Base-by-base conservation (phyloP, 2,888 invertebrate genomes). In the Galerucella calmariensis region DNA sequence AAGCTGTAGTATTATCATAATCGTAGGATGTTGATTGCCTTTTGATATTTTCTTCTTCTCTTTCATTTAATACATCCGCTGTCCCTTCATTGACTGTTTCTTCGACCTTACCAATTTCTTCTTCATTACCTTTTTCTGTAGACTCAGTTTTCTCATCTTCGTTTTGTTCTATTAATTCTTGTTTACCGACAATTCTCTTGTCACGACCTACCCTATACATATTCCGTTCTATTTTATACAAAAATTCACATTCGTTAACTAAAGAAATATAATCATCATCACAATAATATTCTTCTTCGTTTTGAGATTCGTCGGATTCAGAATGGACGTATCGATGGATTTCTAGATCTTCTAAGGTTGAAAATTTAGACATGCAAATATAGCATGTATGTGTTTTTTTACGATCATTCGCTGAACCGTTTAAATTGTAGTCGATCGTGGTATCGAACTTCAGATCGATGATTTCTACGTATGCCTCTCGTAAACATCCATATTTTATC, bases 341-440 rank as follows among this genome's bases (percentile, higher is more conserved):
- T 46, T 62, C 27, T 35, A 74, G 70, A 67, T 74, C 70, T 46
- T 56, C 56, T 9, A 74, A 27, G 1, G 56, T 16, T 20, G 59
- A 59, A 67, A 74, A 74, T 67, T 70, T 74, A 12, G n/a, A 44
- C 74, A 70, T 67, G 35, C 74, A 74, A n/a, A 66, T 63, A 14
- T 74, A 74, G 62, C 74, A 74, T 16, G 51, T 74, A 12, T 69
- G 59, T 0, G 46, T 74, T 62, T 70, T 74, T 20, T 59, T 70
- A 10, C 69, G 74, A 41, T 62, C 51, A 2, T 51, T 41, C n/a
- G 27, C 56, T 14, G 27, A 66, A 14, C 24, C n/a, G 4, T 14
- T 35, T 6, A 9, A n/a, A n/a, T 41, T 16, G 11, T 14, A 27
- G 2, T 35, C 46, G 8, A 48, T 24, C 12, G 69, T 46, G 16